Base-by-base conservation (phyloP, 2,888 invertebrate species). In the Branchipolynoe longqiensis region DNA sequence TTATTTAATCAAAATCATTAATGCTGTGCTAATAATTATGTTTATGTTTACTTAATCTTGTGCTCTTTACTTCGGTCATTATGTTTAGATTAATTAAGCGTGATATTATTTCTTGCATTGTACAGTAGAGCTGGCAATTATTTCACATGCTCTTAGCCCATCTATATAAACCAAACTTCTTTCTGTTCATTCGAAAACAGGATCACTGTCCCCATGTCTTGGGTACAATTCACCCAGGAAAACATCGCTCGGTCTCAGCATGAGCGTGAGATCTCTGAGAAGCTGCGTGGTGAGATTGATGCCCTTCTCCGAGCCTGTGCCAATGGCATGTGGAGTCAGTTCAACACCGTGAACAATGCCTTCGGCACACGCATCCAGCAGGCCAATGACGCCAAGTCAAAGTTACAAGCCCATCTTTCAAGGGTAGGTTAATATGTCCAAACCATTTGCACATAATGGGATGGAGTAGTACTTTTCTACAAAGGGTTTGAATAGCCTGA, bases 141-240 rank as follows among this genome's bases (percentile, higher is more conserved):
- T n/a, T n/a, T n/a, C n/a, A n/a, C n/a, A n/a, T n/a, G n/a, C n/a
- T n/a, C n/a, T n/a, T n/a, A n/a, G n/a, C n/a, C n/a, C n/a, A n/a
- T n/a, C n/a, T n/a, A n/a, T n/a, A n/a, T n/a, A n/a, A n/a, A n/a
- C n/a, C n/a, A n/a, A n/a, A 18, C 8, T 12, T 48, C 48, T 12
- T 18, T 48, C 48, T 48, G n/a, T n/a, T n/a, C n/a, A n/a, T 88
- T 88, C n/a, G n/a, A n/a, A n/a, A 88, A 12, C 90, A 96, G 96
- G 18, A 95, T 97, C 89, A 97, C 97, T 91, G 97, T 96, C 89
- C 94, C 93, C 8, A 90, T 92, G 78, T 92, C 93, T 4, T 94
- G 94, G 94, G 91, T 92, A 8, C 90, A 91, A 85, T 94, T 92
- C 90, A 92, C 94, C 59, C 93, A 94, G 86, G 92, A 94, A 88